Evolutionary conservation across 2,888 invertebrate genomes (phyloP).

Genomic region (Trachelus stipa): DNA sequence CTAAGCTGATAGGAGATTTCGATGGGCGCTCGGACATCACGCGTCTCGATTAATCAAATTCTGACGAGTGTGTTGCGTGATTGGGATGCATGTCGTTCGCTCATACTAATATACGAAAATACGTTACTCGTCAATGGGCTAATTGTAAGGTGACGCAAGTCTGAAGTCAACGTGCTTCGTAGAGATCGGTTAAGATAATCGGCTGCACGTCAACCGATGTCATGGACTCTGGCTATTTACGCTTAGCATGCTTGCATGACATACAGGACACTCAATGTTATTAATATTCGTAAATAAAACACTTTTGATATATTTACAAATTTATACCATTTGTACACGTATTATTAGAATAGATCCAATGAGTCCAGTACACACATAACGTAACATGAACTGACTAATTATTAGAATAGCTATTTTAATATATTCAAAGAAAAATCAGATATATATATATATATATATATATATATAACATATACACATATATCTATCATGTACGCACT

Average conservation of each 20-base stretch:
- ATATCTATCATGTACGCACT: conserved; percentile 11
- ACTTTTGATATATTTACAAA: conserved; percentile 62
- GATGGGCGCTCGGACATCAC: not conserved
- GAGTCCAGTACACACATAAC: conserved; percentile 7
- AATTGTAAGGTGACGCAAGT: not conserved
- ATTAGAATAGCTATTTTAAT: conserved; percentile 20
- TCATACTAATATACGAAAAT: not conserved
- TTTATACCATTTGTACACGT: conserved; percentile 58
- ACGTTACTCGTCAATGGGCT: not conserved
- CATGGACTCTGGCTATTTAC: conserved; percentile 30
- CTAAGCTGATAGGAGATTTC: not conserved
- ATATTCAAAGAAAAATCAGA: conserved; percentile 13
- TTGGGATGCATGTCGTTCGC: not conserved
- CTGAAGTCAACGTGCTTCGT: not conserved
- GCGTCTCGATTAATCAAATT: not conserved
- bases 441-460: conserved; percentile 6
- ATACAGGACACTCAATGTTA: conserved; percentile 37
- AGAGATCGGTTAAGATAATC: not conserved
- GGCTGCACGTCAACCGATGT: not conserved
- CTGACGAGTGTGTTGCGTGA: not conserved
- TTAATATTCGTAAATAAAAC: conserved; percentile 23
- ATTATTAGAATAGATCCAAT: conserved; percentile 8
- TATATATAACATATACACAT: not conserved
- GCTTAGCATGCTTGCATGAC: conserved; percentile 59
- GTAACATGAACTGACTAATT: conserved; percentile 15